These are phyloP conservation scores for Pelobates cultripes DNA, from an alignment of 2,797 vertebrate genomes.

Conservation along the genomic window DNA sequence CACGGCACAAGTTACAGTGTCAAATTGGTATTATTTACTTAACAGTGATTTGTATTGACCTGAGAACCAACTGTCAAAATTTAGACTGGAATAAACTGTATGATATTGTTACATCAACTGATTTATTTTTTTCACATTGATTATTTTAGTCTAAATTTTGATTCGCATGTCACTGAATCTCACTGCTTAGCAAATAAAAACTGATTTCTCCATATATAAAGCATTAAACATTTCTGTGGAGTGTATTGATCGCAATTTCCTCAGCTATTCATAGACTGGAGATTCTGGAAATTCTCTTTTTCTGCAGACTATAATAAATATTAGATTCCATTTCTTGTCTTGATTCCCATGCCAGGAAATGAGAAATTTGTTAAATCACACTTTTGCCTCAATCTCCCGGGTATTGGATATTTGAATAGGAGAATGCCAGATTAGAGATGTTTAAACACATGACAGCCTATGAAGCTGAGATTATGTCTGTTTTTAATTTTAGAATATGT, in stretches of 20 bases:
- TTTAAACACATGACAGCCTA: conserved; percentile 71
- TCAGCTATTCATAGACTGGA: conserved; percentile 70
- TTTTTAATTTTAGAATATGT: conserved; percentile 74
- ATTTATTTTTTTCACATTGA: no score
- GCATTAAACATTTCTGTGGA: conserved; percentile 71
- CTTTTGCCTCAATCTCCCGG: conserved; percentile 62
- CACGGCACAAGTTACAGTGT: conserved; percentile 73
- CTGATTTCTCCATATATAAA: conserved; percentile 56
- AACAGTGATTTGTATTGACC: no score
- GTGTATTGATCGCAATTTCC: conserved; percentile 69
- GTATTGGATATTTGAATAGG: conserved; percentile 71
- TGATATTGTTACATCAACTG: no score
- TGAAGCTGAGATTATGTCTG: conserved; percentile 69
- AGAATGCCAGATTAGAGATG: conserved; percentile 66
- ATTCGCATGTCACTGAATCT: no score
- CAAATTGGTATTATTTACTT: no score
- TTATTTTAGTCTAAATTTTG: no score
- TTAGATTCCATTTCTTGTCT: conserved; percentile 66
- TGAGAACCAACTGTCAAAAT: no score
- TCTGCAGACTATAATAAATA: conserved; percentile 65
- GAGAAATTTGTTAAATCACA: conserved; percentile 62
- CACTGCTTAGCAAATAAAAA: no score
- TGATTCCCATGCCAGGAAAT: conserved; percentile 65
- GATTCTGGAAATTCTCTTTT: conserved; percentile 66
- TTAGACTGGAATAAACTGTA: no score